Conservation (phyloP, 2,797 vertebrate species). For the Gymnoscopelus microlampas region DNA sequence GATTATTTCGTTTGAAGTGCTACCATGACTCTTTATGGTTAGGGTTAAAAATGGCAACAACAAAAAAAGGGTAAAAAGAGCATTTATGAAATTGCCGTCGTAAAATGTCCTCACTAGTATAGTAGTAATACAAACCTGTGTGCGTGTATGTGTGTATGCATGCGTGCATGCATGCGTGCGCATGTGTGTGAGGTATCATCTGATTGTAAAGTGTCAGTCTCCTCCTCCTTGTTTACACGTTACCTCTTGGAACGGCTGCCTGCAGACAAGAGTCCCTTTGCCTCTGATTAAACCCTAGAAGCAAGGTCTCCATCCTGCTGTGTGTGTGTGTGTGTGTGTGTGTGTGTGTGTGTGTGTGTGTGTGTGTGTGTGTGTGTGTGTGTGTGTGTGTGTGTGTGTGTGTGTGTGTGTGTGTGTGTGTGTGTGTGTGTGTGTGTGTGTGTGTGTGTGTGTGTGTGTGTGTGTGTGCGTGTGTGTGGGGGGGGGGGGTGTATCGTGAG, state of each 20-base stretch:
- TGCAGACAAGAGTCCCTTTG: constrained; percentile 44
- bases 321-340: constrained; percentile 16
- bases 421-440: neutral
- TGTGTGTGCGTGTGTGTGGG: no score
- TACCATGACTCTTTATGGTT: constrained; percentile 25
- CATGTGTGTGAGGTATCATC: neutral
- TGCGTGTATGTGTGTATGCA: no score
- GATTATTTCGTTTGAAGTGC: no score
- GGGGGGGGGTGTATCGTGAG: neutral
- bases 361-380: neutral
- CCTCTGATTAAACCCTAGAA: constrained; percentile 67
- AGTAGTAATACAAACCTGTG: no score
- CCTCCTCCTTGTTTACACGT: constrained; percentile 27
- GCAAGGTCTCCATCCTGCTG: constrained; percentile 55
- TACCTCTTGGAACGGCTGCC: constrained; percentile 38
- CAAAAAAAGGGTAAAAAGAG: no score
- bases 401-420: constrained; percentile 23
- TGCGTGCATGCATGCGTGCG: no score
- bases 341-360: constrained; percentile 11
- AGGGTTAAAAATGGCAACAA: constrained; percentile 45
- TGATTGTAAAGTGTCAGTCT: constrained; percentile 59
- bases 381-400: neutral
- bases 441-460: no score
- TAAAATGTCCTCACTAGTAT: no score
- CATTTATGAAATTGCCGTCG: no score